Evolutionary conservation across 2,797 vertebrate genomes (phyloP).

Genomic region (Coluber constrictor): DNA sequence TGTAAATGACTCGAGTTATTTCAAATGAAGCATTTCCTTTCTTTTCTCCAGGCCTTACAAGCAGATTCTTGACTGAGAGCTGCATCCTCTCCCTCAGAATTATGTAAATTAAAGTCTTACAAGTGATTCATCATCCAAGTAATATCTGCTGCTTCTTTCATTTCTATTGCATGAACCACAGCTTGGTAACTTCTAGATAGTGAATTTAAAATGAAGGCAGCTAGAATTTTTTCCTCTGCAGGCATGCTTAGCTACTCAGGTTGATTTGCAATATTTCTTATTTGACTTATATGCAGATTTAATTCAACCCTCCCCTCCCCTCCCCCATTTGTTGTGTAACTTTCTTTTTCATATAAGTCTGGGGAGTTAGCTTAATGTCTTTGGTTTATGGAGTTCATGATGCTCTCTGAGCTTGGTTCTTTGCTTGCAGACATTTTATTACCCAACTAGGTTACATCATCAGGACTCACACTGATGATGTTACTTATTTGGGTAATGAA

Average conservation of each 20-base stretch:
- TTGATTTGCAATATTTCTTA: background rate
- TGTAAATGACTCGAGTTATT: background rate
- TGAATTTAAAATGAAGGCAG: background rate
- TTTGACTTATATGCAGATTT: background rate
- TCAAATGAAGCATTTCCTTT: background rate
- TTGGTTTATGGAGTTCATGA: background rate
- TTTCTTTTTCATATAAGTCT: background rate
- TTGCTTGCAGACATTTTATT: background rate
- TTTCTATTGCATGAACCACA: background rate
- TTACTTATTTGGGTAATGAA: background rate
- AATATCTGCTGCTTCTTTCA: background rate
- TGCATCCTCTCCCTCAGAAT: background rate
- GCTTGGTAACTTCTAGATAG: background rate
- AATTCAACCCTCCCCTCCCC: background rate
- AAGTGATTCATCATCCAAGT: background rate
- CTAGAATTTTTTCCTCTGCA: background rate
- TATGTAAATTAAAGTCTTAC: background rate
- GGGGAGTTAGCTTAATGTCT: background rate
- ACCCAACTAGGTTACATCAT: background rate
- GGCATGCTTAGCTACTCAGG: background rate
- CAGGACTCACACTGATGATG: background rate
- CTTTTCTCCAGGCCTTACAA: background rate
- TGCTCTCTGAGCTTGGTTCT: background rate
- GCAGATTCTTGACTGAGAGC: background rate
- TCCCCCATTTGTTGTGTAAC: background rate